Conservation (phyloP, 2,113 vertebrate genomes). For the Mellivora capensis region DNA sequence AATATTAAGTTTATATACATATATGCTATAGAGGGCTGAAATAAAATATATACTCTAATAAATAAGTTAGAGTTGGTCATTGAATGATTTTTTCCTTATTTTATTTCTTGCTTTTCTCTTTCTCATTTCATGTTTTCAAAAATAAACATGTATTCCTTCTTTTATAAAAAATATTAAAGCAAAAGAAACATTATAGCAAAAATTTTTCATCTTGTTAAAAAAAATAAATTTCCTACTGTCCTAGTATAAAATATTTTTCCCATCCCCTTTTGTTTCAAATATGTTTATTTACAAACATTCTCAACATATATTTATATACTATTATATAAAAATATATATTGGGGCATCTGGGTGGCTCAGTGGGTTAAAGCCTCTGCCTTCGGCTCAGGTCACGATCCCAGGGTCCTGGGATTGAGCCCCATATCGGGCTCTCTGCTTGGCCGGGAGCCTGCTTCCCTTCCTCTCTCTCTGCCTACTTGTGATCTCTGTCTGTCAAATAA, state of each 20-base stretch:
- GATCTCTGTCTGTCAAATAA: too few species aligned
- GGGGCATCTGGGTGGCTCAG: too few species aligned
- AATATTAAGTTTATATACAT: background rate
- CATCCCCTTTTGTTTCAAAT: slow-evolving; percentile 11
- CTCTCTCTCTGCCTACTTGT: too few species aligned
- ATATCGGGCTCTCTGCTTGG: too few species aligned
- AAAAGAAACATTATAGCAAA: background rate
- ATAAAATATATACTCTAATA: background rate
- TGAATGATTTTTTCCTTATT: background rate
- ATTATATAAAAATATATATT: background rate
- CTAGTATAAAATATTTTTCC: slow-evolving; percentile 39
- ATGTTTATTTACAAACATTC: slow-evolving; percentile 34
- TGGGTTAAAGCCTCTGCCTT: too few species aligned
- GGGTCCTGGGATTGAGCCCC: too few species aligned
- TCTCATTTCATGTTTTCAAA: background rate
- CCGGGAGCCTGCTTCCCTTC: too few species aligned
- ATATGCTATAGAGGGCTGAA: background rate
- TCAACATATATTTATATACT: background rate
- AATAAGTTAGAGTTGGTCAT: background rate
- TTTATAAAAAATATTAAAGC: background rate
- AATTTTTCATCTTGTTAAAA: background rate
- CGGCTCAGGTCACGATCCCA: too few species aligned
- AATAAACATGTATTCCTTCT: background rate
- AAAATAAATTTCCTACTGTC: slow-evolving; percentile 59
- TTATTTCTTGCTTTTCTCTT: background rate